Conservation (phyloP, 1,140 invertebrate species). For the Macrobrachium rosenbergii region DNA sequence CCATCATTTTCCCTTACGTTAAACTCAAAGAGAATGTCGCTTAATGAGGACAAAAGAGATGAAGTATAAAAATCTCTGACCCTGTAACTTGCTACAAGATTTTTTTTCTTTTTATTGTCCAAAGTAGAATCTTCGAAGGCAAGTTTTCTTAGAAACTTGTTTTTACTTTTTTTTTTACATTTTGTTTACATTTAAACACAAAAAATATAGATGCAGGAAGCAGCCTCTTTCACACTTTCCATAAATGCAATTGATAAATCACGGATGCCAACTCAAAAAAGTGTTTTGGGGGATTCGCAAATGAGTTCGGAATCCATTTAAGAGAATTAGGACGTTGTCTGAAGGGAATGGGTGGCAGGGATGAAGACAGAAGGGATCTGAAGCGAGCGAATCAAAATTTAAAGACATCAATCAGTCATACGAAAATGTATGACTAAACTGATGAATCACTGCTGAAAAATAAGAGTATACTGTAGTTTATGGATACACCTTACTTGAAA, state of each 20-base stretch:
- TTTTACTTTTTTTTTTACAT: too few relatives aligned
- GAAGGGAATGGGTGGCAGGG: too few relatives aligned
- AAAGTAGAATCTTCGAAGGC: conserved; percentile 34
- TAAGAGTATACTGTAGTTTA: too few relatives aligned
- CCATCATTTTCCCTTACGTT: conserved; percentile 1
- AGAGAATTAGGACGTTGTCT: too few relatives aligned
- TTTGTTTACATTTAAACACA: conserved; percentile 21
- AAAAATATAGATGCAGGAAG: background rate
- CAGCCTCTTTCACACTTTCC: background rate
- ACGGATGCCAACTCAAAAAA: background rate
- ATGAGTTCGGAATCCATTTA: background rate
- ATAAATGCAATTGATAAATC: too few relatives aligned
- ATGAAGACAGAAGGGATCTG: too few relatives aligned
- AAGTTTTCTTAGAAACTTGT: conserved; percentile 7
- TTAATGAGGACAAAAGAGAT: background rate
- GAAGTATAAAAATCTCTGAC: conserved; percentile 22
- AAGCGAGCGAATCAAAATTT: too few relatives aligned
- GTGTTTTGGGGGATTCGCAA: background rate
- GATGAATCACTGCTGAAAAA: too few relatives aligned
- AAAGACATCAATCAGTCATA: too few relatives aligned
- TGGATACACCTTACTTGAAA: too few relatives aligned
- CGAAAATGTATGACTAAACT: too few relatives aligned
- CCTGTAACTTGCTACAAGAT: conserved; percentile 22
- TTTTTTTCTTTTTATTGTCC: background rate
- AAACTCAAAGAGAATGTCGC: conserved; percentile 28